Conservation (phyloP, 2,797 vertebrate genomes). For the Notamacropus eugenii region DNA sequence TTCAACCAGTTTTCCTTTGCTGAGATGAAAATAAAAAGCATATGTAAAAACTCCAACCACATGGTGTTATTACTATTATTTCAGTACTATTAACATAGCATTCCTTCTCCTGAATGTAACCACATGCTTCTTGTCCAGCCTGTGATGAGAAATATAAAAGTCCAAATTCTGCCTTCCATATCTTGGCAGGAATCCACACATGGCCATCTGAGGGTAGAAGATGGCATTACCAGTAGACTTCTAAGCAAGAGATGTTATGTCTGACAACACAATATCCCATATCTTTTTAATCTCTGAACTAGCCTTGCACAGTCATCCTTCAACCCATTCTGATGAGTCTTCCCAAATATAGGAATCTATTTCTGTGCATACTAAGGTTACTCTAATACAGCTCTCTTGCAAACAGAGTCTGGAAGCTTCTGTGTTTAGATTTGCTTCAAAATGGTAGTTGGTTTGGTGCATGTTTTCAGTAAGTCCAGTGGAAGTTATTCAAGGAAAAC, state of each 20-base stretch:
- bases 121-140: slow-evolving; percentile 41
- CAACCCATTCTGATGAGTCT: slow-evolving; percentile 8
- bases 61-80: slow-evolving; percentile 44
- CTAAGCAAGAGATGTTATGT: slow-evolving; percentile 6
- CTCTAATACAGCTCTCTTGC: neutral
- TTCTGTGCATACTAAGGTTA: neutral
- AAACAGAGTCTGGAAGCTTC: neutral
- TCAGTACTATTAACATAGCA: slow-evolving; percentile 20
- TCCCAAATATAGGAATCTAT: neutral
- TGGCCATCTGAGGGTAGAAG: neutral
- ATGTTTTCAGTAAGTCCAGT: neutral
- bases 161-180: slow-evolving; percentile 57
- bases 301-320: neutral
- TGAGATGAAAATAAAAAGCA: slow-evolving; percentile 75
- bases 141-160: slow-evolving; percentile 50
- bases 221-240: slow-evolving; percentile 1
- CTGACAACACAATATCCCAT: neutral
- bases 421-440: neutral
- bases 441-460: neutral
- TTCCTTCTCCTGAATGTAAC: slow-evolving; percentile 43
- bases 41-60: slow-evolving; percentile 61
- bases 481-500: neutral
- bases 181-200: neutral
- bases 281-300: neutral
- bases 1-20: slow-evolving; percentile 73